These are phyloP conservation scores for Platyscapa corneri DNA, from an alignment of 1,140 invertebrate species.

Conservation along the genomic window DNA sequence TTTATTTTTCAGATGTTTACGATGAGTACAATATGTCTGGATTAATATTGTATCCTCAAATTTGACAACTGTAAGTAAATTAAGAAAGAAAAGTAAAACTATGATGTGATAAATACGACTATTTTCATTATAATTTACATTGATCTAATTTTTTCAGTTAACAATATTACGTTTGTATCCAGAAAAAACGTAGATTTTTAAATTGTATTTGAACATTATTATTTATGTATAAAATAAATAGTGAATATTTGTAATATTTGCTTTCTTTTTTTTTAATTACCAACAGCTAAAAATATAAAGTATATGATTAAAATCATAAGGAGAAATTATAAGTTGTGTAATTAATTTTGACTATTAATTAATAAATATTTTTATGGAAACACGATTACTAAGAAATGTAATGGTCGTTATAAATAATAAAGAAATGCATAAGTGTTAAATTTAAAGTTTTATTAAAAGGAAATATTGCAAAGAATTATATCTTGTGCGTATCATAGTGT, in stretches of 20 bases:
- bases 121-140: background rate
- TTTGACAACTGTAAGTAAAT: background rate
- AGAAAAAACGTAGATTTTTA: background rate
- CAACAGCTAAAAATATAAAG: background rate
- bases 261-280: background rate
- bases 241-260: background rate
- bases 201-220: background rate
- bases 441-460: too few relatives aligned
- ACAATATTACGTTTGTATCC: background rate
- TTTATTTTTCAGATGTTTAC: background rate
- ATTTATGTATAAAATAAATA: conserved; percentile 1
- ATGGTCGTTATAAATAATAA: too few relatives aligned
- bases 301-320: too few relatives aligned
- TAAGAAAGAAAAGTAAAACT: background rate
- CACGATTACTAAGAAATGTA: too few relatives aligned
- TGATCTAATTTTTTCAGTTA: background rate
- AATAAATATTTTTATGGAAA: too few relatives aligned
- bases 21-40: background rate
- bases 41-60: background rate
- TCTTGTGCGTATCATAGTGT: too few relatives aligned
- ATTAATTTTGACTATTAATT: too few relatives aligned
- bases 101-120: background rate
- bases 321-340: too few relatives aligned
- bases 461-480: too few relatives aligned
- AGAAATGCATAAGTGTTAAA: too few relatives aligned